These are phyloP conservation scores for Listrodromus nycthemerus DNA, from an alignment of 2,888 invertebrate species.

Conservation along the genomic window DNA sequence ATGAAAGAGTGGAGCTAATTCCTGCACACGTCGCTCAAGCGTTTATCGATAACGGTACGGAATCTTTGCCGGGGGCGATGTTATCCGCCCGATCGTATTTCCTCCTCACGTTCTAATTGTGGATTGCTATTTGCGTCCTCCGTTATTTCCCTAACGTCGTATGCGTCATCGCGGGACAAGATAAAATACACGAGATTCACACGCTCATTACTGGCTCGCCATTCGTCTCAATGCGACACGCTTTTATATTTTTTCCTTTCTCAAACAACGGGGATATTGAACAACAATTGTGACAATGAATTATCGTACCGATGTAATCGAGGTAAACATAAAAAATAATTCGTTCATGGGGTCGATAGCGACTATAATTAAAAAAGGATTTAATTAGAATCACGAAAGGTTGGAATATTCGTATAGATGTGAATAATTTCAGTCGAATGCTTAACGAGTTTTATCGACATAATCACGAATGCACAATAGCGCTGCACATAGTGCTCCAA, in stretches of 20 bases:
- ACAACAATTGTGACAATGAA: background rate
- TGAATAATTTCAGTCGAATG: background rate
- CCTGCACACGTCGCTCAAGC: slow-evolving; percentile 31
- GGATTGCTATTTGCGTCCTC: background rate
- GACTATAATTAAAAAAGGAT: background rate
- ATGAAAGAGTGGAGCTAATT: slow-evolving; percentile 50
- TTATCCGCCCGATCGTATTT: background rate
- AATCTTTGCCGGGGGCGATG: background rate
- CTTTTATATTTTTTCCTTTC: background rate
- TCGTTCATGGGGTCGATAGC: background rate
- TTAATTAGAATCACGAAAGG: background rate
- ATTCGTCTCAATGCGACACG: background rate
- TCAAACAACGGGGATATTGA: background rate
- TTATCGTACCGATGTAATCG: background rate
- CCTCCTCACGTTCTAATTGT: background rate
- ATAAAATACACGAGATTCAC: background rate
- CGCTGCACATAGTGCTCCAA: background rate
- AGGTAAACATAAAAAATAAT: background rate
- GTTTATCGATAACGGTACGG: slow-evolving; percentile 19
- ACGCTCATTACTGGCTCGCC: background rate
- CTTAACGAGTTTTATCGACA: background rate
- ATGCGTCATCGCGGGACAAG: background rate
- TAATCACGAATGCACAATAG: background rate
- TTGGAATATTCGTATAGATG: background rate
- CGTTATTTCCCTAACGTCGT: background rate